These are phyloP conservation scores for Archips crataeganus DNA, from an alignment of 2,888 invertebrate species.

Conservation along the genomic window DNA sequence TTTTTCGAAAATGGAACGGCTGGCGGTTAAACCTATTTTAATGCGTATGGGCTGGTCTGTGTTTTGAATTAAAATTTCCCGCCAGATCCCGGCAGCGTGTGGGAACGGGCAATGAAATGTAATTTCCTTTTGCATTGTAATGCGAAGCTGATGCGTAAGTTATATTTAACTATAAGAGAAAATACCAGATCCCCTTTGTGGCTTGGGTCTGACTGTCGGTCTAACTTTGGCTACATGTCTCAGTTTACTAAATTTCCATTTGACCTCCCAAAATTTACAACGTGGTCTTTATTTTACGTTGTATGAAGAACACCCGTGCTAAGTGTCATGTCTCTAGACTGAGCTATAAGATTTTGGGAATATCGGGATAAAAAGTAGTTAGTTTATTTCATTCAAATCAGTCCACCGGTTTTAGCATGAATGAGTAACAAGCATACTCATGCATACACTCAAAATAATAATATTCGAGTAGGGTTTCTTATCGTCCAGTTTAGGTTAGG, in stretches of 20 bases:
- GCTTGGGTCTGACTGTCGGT: background rate
- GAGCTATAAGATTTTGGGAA: too few species aligned
- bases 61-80: conserved; percentile 83
- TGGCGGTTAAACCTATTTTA: conserved; percentile 85
- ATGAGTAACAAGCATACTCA: too few species aligned
- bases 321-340: too few species aligned
- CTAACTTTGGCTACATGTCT: background rate
- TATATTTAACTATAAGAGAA: background rate
- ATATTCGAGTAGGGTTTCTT: too few species aligned
- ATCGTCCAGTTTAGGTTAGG: too few species aligned
- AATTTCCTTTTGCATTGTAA: conserved; percentile 73
- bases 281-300: too few species aligned
- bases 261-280: background rate
- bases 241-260: background rate
- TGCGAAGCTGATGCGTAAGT: background rate
- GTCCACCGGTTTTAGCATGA: too few species aligned
- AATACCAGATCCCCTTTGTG: background rate
- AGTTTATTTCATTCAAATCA: too few species aligned
- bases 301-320: too few species aligned
- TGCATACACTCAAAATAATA: too few species aligned
- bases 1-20: conserved; percentile 82
- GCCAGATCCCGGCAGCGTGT: conserved; percentile 57
- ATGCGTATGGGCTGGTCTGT: conserved; percentile 83
- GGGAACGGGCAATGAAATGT: conserved; percentile 78
- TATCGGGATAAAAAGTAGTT: too few species aligned